phyloP scores from a whole-genome alignment of 2,113 vertebrate genomes.

The Hydropotes inermis region DNA sequence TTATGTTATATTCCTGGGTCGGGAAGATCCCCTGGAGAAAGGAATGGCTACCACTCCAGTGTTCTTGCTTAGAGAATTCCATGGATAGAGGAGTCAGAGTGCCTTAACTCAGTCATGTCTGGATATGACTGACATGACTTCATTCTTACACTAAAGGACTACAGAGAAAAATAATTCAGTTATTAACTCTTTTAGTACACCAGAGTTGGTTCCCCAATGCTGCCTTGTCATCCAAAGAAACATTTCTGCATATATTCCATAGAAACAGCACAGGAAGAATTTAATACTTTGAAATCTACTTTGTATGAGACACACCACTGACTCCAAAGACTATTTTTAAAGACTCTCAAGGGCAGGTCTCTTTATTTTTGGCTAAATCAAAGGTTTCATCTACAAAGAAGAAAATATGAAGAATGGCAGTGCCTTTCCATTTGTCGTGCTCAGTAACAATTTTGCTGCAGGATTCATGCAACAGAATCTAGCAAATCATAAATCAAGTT shows the following conservation, averaged over 20 bases:
- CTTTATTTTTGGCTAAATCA: constrained; percentile 18
- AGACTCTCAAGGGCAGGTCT: neutral
- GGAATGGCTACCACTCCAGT: neutral
- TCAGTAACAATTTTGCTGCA: neutral
- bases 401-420: constrained; percentile 18
- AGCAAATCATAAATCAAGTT: neutral
- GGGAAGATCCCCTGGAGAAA: neutral
- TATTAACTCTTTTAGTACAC: neutral
- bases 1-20: neutral
- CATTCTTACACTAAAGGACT: neutral
- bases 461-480: neutral
- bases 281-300: neutral
- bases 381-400: constrained; percentile 7
- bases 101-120: neutral
- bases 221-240: neutral
- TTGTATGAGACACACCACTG: neutral
- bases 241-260: neutral
- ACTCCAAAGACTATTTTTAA: neutral
- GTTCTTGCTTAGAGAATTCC: neutral
- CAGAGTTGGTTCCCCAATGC: fast-evolving
- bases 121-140: neutral
- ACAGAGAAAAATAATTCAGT: neutral
- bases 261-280: neutral
- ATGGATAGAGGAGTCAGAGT: neutral
- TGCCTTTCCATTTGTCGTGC: neutral